Evolutionary conservation across 2,888 invertebrate species (phyloP).

Genomic region (Netelia virgata): DNA sequence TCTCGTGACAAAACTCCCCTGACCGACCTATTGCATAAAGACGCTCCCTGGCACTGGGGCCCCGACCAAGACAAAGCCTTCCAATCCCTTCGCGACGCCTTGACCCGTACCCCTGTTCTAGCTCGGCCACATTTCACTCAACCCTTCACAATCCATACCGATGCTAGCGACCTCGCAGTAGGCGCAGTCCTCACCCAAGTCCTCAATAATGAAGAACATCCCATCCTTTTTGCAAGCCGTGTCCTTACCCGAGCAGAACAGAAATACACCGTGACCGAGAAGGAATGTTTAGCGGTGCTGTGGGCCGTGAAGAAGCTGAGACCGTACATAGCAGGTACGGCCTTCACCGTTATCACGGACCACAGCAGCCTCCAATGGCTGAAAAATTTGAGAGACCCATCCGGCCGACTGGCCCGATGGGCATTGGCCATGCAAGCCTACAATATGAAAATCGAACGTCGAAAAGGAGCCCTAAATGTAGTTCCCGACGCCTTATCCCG

Average conservation of each 20-base stretch:
- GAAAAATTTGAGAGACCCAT: neutral
- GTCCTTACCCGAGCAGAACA: slow-evolving; percentile 51
- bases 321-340: slow-evolving; percentile 67
- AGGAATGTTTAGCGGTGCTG: slow-evolving; percentile 67
- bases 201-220: slow-evolving; percentile 21
- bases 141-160: slow-evolving; percentile 41
- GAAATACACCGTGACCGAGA: slow-evolving; percentile 67
- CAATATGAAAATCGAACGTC: slow-evolving; percentile 57
- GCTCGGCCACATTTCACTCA: slow-evolving; percentile 40
- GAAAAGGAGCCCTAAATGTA: slow-evolving; percentile 54
- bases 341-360: slow-evolving; percentile 57
- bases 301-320: slow-evolving; percentile 64
- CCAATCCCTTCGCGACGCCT: slow-evolving; percentile 1
- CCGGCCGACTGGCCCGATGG: neutral
- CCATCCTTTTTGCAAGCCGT: slow-evolving; percentile 67
- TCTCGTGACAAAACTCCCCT: neutral
- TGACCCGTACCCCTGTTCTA: slow-evolving; percentile 27
- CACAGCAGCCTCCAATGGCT: neutral
- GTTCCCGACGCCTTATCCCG: slow-evolving; percentile 67
- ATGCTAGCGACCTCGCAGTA: slow-evolving; percentile 12
- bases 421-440: neutral
- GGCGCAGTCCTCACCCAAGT: neutral
- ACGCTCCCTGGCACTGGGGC: slow-evolving; percentile 28
- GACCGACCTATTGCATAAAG: neutral
- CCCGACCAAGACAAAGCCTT: slow-evolving; percentile 26